Evolutionary conservation across 2,113 vertebrate genomes (phyloP).

Genomic region (zebrafish (Danio rerio)): GRCz12tu NC_133193.1:40318501-40319000

Average conservation of each 20-base stretch:
- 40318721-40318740: constrained; percentile 26
- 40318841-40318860: constrained; percentile 45
- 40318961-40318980: constrained; percentile 47
- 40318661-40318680: not conserved
- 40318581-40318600: too few relatives aligned
- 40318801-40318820: constrained; percentile 40
- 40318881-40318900: constrained; percentile 14
- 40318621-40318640: not conserved
- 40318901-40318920: not conserved
- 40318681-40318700: constrained; percentile 4
- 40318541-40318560: not conserved
- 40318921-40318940: constrained; percentile 13
- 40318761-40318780: constrained; percentile 30
- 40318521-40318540: not conserved
- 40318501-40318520: not conserved
- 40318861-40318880: constrained; percentile 8
- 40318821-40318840: constrained; percentile 53
- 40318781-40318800: constrained; percentile 44
- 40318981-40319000: constrained; percentile 47
- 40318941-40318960: constrained; percentile 27
- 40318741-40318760: constrained; percentile 3
- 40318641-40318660: not conserved
- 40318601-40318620: not conserved
- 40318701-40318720: constrained; percentile 10
- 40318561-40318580: not conserved